phyloP scores from a whole-genome alignment of 2,113 vertebrate species.

The Zosterops pallidus region DNA sequence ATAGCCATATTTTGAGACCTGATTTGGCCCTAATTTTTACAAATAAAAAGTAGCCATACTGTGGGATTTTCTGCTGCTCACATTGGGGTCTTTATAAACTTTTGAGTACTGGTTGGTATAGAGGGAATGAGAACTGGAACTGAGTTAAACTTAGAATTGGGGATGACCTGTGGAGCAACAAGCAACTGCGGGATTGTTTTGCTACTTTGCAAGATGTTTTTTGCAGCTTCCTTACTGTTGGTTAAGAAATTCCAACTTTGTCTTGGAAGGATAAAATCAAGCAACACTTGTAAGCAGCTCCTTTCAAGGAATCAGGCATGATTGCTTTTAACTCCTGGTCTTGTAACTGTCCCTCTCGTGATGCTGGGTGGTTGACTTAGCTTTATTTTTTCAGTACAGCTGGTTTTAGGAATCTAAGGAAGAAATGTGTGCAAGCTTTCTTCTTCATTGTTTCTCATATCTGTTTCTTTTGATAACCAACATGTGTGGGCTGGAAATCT shows the following conservation, averaged over 20 bases:
- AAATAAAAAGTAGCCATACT: not conserved
- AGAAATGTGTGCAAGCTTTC: not conserved
- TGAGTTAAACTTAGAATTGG: not conserved
- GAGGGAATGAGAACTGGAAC: accelerated
- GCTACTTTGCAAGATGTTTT: not conserved
- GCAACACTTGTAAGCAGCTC: not conserved
- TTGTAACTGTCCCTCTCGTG: not conserved
- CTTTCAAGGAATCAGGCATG: accelerated
- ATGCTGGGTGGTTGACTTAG: not conserved
- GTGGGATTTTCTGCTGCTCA: not conserved
- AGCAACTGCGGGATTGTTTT: not conserved
- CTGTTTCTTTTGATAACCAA: conserved; percentile 35
- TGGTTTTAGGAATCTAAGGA: not conserved
- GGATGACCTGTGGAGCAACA: not conserved
- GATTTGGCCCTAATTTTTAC: not conserved
- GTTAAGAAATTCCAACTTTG: not conserved
- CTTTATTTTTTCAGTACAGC: not conserved
- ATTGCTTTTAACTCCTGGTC: not conserved
- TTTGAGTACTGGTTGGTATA: not conserved
- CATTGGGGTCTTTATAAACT: not conserved
- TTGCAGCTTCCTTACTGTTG: not conserved
- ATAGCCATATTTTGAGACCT: not conserved
- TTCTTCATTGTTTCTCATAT: not conserved
- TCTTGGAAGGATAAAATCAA: not conserved
- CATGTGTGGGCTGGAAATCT: conserved; percentile 53